Percentiles rank a stretch among this genome's conserved stretches.
phyloP scores from a whole-genome alignment of 1,140 invertebrate genomes.

The Holcopasites calliopsidis region DNA sequence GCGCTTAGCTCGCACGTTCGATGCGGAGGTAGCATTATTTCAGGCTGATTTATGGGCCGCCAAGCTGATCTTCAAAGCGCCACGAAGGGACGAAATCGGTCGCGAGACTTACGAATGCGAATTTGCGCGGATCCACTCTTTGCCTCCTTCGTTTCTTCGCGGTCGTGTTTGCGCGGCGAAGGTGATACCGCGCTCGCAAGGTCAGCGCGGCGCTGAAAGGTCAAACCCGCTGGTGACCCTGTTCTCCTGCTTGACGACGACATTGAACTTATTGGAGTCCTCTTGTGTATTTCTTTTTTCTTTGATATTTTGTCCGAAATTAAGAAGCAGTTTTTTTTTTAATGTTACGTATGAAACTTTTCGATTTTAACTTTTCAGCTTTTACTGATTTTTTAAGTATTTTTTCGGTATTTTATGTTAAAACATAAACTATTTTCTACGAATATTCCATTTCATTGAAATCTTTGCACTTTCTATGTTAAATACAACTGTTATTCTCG shows the following conservation, averaged over 20 bases:
- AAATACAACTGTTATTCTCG: too few relatives aligned
- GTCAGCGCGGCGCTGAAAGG: conserved; percentile 46
- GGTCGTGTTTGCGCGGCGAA: conserved; percentile 34
- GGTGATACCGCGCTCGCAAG: conserved; percentile 58
- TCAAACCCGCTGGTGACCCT: conserved; percentile 31
- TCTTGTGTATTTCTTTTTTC: neutral
- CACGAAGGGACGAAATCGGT: neutral
- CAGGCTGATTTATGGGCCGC: conserved; percentile 73
- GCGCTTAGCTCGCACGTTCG: conserved; percentile 49
- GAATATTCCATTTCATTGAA: too few relatives aligned
- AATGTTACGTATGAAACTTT: too few relatives aligned
- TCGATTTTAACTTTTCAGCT: too few relatives aligned
- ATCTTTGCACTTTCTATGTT: too few relatives aligned
- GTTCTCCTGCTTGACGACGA: neutral
- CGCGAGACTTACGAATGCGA: too few relatives aligned
- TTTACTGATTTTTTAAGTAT: too few relatives aligned
- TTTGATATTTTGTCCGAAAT: neutral
- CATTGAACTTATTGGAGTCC: neutral
- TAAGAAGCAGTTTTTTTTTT: too few relatives aligned
- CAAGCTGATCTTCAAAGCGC: conserved; percentile 57
- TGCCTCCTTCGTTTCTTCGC: conserved; percentile 4
- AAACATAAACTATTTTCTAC: too few relatives aligned
- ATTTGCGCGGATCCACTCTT: too few relatives aligned
- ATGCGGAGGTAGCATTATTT: conserved; percentile 68
- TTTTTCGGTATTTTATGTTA: too few relatives aligned